Percentiles rank a stretch among this genome's conserved stretches.
Evolutionary conservation across 2,113 vertebrate genomes (phyloP).

Genomic region (Neodon shergylaensis): DNA sequence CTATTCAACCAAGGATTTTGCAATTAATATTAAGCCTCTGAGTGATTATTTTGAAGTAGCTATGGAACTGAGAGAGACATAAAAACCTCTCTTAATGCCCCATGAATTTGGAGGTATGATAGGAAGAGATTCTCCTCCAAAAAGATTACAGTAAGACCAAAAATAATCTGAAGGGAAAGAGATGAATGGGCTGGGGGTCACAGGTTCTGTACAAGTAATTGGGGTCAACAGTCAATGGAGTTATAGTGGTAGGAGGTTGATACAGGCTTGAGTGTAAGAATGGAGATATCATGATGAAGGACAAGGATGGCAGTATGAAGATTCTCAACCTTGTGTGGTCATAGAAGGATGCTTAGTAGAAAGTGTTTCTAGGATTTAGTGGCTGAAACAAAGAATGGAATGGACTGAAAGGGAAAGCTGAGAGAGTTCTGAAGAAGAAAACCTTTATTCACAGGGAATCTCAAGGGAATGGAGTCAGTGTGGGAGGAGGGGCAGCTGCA

Average conservation of each 20-base stretch:
- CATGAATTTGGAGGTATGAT: background rate
- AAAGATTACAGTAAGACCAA: background rate
- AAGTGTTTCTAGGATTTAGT: background rate
- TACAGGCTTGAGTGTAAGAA: background rate
- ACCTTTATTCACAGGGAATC: background rate
- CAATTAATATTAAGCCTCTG: too few relatives aligned
- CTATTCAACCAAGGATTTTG: too few relatives aligned
- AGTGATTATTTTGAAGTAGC: too few relatives aligned
- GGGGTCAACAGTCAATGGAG: background rate
- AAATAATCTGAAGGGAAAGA: background rate
- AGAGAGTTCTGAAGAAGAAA: background rate
- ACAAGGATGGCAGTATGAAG: background rate
- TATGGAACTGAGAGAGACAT: too few relatives aligned
- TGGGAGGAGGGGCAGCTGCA: fast-evolving
- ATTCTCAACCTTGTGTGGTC: background rate
- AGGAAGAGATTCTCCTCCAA: background rate
- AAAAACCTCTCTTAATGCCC: background rate
- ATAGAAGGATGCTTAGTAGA: background rate
- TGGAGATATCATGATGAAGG: background rate
- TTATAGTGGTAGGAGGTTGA: background rate
- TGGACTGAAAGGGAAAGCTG: background rate
- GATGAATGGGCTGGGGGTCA: background rate
- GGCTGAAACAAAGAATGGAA: background rate
- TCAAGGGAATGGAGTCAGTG: background rate
- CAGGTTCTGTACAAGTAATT: background rate